phyloP scores from a whole-genome alignment of 2,797 vertebrate species.

The Malurus leucopterus region DNA sequence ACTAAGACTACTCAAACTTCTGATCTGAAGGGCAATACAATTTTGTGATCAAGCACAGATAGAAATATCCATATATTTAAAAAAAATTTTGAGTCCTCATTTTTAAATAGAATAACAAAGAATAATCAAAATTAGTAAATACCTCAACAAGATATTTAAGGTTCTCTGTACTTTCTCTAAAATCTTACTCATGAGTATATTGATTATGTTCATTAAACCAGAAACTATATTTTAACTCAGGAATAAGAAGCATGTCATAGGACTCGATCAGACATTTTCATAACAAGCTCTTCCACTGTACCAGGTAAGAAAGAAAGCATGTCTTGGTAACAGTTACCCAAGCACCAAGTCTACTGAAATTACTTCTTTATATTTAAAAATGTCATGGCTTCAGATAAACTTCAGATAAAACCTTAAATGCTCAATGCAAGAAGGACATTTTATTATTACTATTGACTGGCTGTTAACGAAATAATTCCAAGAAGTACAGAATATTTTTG shows the following conservation, averaged over 20 bases:
- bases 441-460: slow-evolving; percentile 29
- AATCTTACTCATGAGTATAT: background rate
- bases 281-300: background rate
- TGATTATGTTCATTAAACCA: background rate
- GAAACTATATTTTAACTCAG: background rate
- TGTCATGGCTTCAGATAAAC: background rate
- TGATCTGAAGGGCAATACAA: background rate
- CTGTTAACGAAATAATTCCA: slow-evolving; percentile 24
- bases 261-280: background rate
- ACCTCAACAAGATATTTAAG: background rate
- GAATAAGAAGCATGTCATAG: background rate
- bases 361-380: background rate
- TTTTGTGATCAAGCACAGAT: background rate
- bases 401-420: slow-evolving; percentile 30
- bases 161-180: background rate
- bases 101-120: background rate
- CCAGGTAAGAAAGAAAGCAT: background rate
- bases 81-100: background rate
- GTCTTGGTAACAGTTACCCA: background rate
- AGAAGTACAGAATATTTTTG: slow-evolving; percentile 15
- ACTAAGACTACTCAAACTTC: background rate
- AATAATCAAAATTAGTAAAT: background rate
- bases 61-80: background rate
- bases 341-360: background rate
- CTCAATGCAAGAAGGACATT: slow-evolving; percentile 29